These are phyloP conservation scores for Grammomys dolichurus DNA, from an alignment of 2,113 vertebrate genomes.

Conservation along the genomic window DNA sequence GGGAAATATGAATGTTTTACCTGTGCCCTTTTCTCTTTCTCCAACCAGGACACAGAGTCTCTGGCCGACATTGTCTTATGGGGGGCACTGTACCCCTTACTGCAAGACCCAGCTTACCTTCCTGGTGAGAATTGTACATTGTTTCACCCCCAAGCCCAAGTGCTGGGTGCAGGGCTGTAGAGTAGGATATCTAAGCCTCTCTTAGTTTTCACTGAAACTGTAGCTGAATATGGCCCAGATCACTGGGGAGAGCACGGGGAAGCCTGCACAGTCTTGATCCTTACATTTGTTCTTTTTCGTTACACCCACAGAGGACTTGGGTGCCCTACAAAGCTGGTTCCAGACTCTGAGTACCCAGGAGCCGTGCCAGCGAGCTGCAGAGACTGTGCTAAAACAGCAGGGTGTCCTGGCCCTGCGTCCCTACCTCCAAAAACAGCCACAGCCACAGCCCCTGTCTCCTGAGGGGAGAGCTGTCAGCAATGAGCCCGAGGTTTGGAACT, in stretches of 20 bases:
- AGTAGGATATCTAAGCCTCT: no score
- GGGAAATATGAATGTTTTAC: not conserved
- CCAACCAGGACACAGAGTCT: slow-evolving; percentile 86
- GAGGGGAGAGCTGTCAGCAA: slow-evolving; percentile 84
- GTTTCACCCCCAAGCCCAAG: not conserved
- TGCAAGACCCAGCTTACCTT: slow-evolving; percentile 85
- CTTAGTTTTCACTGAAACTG: not conserved
- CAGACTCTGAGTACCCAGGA: slow-evolving; percentile 86
- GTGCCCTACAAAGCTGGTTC: slow-evolving; percentile 90
- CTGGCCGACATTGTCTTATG: slow-evolving; percentile 94
- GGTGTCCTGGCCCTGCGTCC: slow-evolving; percentile 86
- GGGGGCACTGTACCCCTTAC: slow-evolving; percentile 90
- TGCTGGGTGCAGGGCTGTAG: not conserved
- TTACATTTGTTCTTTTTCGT: not conserved
- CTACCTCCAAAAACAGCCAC: slow-evolving; percentile 92
- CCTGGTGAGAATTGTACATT: slow-evolving; percentile 78
- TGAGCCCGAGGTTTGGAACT: slow-evolving; percentile 89
- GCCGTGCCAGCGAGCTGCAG: slow-evolving; percentile 88
- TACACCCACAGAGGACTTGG: slow-evolving; percentile 86
- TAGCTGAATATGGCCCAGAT: not conserved
- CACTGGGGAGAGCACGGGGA: not conserved
- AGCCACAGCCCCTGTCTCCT: slow-evolving; percentile 85
- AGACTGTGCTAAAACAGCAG: slow-evolving; percentile 87
- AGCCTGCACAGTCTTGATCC: not conserved
- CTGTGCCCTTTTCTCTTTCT: not conserved